Base-by-base conservation (phyloP, 2,113 vertebrate genomes). In the Pseudorectes ferrugineus region DNA sequence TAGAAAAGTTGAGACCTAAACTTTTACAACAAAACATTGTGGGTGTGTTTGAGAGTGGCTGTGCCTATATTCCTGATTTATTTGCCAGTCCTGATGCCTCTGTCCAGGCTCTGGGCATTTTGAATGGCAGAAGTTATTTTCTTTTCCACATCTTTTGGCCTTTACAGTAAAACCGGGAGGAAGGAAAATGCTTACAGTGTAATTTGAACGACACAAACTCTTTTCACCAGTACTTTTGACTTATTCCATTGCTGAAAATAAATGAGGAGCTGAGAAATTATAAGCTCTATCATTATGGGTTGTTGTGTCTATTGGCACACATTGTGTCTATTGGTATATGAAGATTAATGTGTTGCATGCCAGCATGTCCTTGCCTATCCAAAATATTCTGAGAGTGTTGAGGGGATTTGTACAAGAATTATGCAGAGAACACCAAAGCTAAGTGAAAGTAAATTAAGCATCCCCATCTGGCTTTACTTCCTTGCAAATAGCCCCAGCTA, bases 391-490 rank as follows among this genome's bases (percentile, higher is more conserved):
- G 48, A 33, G 70, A 77, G 29, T 23, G 24, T 43, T 61, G 74
- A 79, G 85, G 62, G 79, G 72, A 72, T 85, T 82, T 65, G 70
- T 38, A 13, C 33, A 73, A 35, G 91, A 92, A 79, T 73, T 95
- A 82, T 92, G 58, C 74, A 89, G 89, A 81, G 58, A 62, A 75
- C 1, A 25, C 77, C 66, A 73, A 78, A 89, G 78, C 62, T 28
- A 40, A 82, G 70, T 58, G 74, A 6, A 57, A 81, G 87, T 21
- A 68, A 95, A 95, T 91, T 61, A 87, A 94, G 70, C 61, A 31
- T 76, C 38, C 70, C 86, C 73, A 87, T 87, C 89, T 95, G 94
- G 91, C 77, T 89, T 89, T 65, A 10, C 31, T 61, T 89, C 51
- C 83, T 85, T 66, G 77, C 74, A 79, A 68, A 42, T 61, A 70